Conservation (phyloP, 2,888 invertebrate genomes). For the Tipula confusa region DNA sequence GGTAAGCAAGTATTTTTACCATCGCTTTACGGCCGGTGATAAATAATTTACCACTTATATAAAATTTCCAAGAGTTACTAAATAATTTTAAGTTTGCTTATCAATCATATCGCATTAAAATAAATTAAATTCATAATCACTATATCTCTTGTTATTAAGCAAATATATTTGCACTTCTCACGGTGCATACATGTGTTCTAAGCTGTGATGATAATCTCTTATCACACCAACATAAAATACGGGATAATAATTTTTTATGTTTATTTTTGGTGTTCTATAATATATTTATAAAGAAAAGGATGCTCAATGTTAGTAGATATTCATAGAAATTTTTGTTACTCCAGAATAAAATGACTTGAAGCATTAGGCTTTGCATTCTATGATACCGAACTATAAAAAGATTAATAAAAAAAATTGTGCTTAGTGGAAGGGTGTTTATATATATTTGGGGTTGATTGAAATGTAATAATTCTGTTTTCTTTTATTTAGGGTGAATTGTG, state of each 20-base stretch:
- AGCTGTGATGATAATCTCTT: constrained; percentile 1
- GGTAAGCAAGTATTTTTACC: too few relatives aligned
- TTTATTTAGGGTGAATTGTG: not conserved
- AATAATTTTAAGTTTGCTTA: not conserved
- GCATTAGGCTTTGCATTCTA: not conserved
- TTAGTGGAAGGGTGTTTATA: not conserved
- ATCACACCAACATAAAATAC: constrained; percentile 3
- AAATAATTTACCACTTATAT: too few relatives aligned
- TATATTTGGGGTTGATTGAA: not conserved
- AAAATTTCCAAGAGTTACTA: too few relatives aligned
- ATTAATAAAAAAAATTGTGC: not conserved
- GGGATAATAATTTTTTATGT: not conserved
- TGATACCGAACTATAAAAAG: not conserved
- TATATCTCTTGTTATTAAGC: not conserved
- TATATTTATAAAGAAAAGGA: not conserved
- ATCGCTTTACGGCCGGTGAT: too few relatives aligned
- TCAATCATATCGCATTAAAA: not conserved
- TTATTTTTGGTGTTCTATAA: not conserved
- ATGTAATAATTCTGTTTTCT: not conserved
- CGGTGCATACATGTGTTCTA: not conserved
- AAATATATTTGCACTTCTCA: constrained; percentile 20
- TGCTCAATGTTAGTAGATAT: not conserved
- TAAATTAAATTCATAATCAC: not conserved
- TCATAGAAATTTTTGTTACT: constrained; percentile 14
- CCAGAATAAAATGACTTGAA: not conserved